phyloP scores from a whole-genome alignment of 2,113 vertebrate genomes.

The Pithys albifrons region DNA sequence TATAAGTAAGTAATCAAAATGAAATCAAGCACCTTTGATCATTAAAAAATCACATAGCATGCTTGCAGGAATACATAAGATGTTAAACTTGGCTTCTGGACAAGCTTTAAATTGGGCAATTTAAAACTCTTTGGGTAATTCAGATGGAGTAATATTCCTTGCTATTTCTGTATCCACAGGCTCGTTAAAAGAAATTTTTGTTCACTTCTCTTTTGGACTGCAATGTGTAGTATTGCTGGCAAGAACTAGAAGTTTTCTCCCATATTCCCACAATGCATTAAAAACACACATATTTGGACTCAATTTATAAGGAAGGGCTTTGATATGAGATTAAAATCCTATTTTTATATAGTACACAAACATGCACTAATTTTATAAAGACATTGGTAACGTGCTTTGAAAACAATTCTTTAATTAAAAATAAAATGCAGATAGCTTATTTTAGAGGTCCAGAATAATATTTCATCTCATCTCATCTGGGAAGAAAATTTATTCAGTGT shows the following conservation, averaged over 20 bases:
- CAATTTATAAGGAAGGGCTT: not conserved
- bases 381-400: not conserved
- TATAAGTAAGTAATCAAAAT: not conserved
- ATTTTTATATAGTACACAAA: not conserved
- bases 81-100: constrained; percentile 8
- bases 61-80: not conserved
- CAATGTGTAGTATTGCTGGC: not conserved
- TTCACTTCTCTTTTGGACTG: not conserved
- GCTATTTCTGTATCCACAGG: not conserved
- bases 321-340: not conserved
- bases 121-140: constrained; percentile 7
- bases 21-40: not conserved
- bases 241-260: not conserved
- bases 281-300: not conserved
- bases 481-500: not conserved
- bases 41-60: not conserved
- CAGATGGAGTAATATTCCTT: not conserved
- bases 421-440: not conserved
- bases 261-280: not conserved
- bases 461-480: not conserved
- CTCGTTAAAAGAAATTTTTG: not conserved
- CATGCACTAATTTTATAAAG: not conserved
- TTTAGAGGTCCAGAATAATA: not conserved
- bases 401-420: not conserved
- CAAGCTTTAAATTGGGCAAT: not conserved